Evolutionary conservation across 2,797 vertebrate genomes (phyloP).

Genomic region (Hoplostethus atlanticus): DNA sequence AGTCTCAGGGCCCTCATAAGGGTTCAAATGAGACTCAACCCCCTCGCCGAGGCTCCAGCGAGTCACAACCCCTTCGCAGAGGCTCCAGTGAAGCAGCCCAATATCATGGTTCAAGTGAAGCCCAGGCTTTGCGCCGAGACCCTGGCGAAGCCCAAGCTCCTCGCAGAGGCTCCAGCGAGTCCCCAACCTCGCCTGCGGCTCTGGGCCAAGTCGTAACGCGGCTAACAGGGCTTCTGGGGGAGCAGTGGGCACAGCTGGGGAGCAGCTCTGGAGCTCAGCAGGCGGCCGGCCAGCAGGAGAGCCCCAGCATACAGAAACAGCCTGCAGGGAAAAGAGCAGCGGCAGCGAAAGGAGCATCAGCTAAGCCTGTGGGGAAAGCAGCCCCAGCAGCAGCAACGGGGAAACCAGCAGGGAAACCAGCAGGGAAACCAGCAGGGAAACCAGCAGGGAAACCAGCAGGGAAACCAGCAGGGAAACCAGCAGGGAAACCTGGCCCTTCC

Average conservation of each 20-base stretch:
- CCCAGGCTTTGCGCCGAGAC: conserved; percentile 48
- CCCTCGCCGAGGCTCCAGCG: conserved; percentile 53
- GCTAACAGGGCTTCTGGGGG: conserved; percentile 95
- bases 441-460: conserved; percentile 78
- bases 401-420: conserved; percentile 80
- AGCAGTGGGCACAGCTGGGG: conserved; percentile 96
- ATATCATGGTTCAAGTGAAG: conserved; percentile 64
- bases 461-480: conserved; percentile 76
- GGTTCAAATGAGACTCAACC: conserved; percentile 63
- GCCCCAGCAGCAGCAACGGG: conserved; percentile 57
- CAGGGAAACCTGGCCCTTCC: conserved; percentile 85
- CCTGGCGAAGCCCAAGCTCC: conserved; percentile 48
- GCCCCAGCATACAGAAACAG: conserved; percentile 85
- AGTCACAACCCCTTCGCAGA: conserved; percentile 65
- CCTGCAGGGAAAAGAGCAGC: conserved; percentile 73
- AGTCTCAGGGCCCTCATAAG: conserved; percentile 65
- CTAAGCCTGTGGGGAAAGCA: conserved; percentile 73
- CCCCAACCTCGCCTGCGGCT: conserved; percentile 87
- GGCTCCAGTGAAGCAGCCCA: conserved; percentile 67
- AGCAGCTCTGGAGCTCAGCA: conserved; percentile 80
- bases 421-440: conserved; percentile 79
- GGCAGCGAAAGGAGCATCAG: conserved; percentile 67
- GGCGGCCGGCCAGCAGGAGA: conserved; percentile 84
- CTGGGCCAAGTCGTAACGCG: conserved; percentile 94
- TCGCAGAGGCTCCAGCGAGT: conserved; percentile 73